Percentiles rank a stretch among this genome's conserved stretches.
Conservation (phyloP, 2,113 vertebrate genomes). For the Podarcis raffonei region DNA sequence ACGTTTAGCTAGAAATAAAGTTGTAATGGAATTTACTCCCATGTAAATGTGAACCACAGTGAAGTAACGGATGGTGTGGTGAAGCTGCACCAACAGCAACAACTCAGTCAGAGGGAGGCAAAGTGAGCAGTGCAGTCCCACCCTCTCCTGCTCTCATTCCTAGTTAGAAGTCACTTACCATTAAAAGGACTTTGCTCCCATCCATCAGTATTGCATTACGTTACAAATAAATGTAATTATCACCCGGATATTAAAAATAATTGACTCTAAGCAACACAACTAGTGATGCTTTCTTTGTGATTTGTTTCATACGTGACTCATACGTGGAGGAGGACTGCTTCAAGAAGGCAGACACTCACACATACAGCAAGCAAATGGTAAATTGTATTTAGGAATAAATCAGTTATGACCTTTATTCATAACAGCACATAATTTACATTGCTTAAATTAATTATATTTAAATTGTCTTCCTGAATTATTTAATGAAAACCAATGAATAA, state of each 20-base stretch:
- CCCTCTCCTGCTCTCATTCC: neutral
- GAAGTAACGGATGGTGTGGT: neutral
- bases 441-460: slow-evolving; percentile 43
- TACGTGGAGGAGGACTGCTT: neutral
- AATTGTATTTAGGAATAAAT: slow-evolving; percentile 6
- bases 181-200: neutral
- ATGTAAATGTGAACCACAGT: neutral
- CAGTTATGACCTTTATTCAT: neutral
- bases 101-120: too few relatives aligned
- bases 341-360: neutral
- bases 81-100: too few relatives aligned
- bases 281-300: neutral
- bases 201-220: neutral
- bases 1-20: neutral
- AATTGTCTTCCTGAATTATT: slow-evolving; percentile 37
- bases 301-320: neutral
- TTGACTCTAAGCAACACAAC: neutral
- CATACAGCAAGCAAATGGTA: neutral
- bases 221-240: neutral
- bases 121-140: too few relatives aligned
- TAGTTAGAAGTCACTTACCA: neutral
- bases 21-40: neutral
- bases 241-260: neutral
- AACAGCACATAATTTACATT: slow-evolving; percentile 19
- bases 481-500: slow-evolving; percentile 36